A percentile compares a stretch with the other conserved stretches of the same genome.
phyloP scores from a whole-genome alignment of 2,888 invertebrate species.

The Leptinotarsa peninsularis region DNA sequence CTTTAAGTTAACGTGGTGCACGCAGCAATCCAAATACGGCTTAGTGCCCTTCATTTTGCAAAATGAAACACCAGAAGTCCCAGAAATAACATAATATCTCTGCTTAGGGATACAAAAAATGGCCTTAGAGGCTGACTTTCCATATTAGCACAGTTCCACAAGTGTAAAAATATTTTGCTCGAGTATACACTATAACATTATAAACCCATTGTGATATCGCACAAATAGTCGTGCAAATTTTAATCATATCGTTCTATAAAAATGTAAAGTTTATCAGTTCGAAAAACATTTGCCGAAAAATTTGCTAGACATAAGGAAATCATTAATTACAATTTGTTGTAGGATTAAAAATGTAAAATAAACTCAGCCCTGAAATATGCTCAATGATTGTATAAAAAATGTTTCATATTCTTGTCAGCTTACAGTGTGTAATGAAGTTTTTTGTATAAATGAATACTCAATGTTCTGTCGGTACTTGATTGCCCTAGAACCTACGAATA shows the following conservation, averaged over 20 bases:
- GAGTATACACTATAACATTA: slow-evolving; percentile 20
- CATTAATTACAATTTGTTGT: slow-evolving; percentile 33
- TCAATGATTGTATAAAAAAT: slow-evolving; percentile 47
- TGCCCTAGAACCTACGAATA: neutral
- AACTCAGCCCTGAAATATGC: slow-evolving; percentile 48
- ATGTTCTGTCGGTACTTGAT: slow-evolving; percentile 29
- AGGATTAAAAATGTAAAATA: slow-evolving; percentile 43
- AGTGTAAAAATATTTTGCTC: slow-evolving; percentile 1
- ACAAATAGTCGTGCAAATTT: slow-evolving; percentile 57
- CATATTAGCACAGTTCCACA: neutral
- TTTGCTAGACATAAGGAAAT: slow-evolving; percentile 36
- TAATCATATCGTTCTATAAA: slow-evolving; percentile 62
- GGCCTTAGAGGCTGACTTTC: neutral
- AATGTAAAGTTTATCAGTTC: slow-evolving; percentile 39
- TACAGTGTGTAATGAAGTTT: slow-evolving; percentile 23
- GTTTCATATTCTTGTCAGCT: slow-evolving; percentile 36
- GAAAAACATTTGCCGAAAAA: slow-evolving; percentile 40
- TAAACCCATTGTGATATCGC: slow-evolving; percentile 64
- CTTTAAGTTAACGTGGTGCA: no score
- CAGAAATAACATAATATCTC: no score
- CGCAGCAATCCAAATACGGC: no score
- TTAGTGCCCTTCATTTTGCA: no score
- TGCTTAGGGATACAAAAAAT: no score
- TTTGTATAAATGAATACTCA: slow-evolving; percentile 33
- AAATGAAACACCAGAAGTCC: no score